Evolutionary conservation across 1,140 invertebrate species (phyloP).

Genomic region (Ooceraea biroi): DNA sequence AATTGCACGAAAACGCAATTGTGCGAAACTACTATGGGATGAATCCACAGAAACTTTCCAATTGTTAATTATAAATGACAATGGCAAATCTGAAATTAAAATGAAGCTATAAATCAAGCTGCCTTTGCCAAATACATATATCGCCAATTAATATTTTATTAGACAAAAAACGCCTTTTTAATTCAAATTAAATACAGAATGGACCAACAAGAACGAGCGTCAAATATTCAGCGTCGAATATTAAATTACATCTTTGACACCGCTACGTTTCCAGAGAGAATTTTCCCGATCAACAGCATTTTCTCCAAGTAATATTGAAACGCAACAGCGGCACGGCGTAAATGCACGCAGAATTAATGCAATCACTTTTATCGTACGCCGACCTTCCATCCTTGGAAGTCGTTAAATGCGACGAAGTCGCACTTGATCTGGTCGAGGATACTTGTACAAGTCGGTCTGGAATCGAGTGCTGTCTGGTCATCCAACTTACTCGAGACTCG

Average conservation of each 20-base stretch:
- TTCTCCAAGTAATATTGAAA: conserved; percentile 2
- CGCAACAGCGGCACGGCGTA: too few relatives aligned
- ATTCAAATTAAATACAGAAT: too few relatives aligned
- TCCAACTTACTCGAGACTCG: conserved; percentile 64
- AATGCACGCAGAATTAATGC: conserved; percentile 20
- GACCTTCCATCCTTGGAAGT: conserved; percentile 57
- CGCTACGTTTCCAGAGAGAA: not conserved
- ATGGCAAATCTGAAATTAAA: not conserved
- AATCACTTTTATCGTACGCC: conserved; percentile 56
- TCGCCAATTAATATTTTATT: not conserved
- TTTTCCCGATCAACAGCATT: not conserved
- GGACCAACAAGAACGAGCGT: too few relatives aligned
- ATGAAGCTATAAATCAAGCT: not conserved
- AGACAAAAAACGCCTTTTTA: not conserved
- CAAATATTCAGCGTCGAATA: not conserved
- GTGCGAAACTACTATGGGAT: not conserved
- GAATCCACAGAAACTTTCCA: not conserved
- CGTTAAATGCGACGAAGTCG: conserved; percentile 58
- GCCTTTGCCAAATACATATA: not conserved
- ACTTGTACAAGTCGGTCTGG: conserved; percentile 62
- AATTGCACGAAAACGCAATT: not conserved
- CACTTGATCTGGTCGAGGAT: conserved; percentile 60
- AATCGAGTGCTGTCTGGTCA: conserved; percentile 66
- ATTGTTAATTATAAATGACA: conserved; percentile 1
- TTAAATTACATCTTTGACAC: not conserved